A percentile compares a stretch with the other conserved stretches of the same genome.
Evolutionary conservation across 2,113 vertebrate species (phyloP).

Genomic region (Oenanthe oenanthe): DNA sequence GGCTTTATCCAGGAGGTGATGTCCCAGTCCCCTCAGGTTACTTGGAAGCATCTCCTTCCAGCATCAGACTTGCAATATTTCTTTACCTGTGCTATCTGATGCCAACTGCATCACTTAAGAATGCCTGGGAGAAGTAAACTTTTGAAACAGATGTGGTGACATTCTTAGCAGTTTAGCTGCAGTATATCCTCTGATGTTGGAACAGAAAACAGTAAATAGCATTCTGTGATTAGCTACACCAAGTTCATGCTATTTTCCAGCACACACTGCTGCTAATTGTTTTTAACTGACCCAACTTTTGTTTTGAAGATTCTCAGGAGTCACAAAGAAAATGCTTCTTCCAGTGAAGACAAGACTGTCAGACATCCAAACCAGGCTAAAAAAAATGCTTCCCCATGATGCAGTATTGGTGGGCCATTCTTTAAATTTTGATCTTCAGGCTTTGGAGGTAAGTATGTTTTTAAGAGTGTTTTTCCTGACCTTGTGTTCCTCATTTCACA

Average conservation of each 20-base stretch:
- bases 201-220: background rate
- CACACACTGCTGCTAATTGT: background rate
- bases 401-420: slow-evolving; percentile 92
- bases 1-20: background rate
- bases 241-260: background rate
- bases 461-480: background rate
- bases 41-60: background rate
- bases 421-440: slow-evolving; percentile 82
- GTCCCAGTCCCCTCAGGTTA: background rate
- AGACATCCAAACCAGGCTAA: slow-evolving; percentile 81
- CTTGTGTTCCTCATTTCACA: background rate
- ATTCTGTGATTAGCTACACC: background rate
- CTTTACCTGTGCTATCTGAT: background rate
- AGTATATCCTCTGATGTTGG: background rate
- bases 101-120: background rate
- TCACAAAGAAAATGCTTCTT: slow-evolving; percentile 81
- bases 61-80: background rate
- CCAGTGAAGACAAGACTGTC: slow-evolving; percentile 81
- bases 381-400: slow-evolving; percentile 80
- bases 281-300: slow-evolving; percentile 16
- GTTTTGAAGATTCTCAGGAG: slow-evolving; percentile 85
- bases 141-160: background rate
- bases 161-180: background rate
- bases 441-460: slow-evolving; percentile 81
- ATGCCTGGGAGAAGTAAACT: background rate